These are phyloP conservation scores for Falco columbarius DNA, from an alignment of 2,797 vertebrate species.

Conservation along the genomic window DNA sequence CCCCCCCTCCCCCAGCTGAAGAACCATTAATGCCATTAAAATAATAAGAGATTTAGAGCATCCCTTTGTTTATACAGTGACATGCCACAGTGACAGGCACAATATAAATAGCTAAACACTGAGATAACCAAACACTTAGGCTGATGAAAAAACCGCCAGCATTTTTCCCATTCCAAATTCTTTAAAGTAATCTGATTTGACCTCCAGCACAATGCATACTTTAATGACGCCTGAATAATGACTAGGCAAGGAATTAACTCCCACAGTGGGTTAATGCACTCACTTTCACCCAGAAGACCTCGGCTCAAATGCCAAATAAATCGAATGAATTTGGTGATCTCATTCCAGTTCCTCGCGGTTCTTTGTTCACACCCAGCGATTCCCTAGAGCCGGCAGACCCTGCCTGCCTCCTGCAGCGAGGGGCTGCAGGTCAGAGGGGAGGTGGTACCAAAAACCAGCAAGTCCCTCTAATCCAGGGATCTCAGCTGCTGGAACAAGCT, in stretches of 20 bases:
- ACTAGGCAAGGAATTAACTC: constrained; percentile 57
- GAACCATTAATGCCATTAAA: constrained; percentile 22
- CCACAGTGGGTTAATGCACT: constrained; percentile 31
- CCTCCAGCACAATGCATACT: constrained; percentile 53
- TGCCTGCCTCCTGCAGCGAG: background rate
- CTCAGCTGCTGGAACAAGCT: background rate
- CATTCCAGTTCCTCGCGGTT: background rate
- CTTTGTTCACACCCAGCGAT: background rate
- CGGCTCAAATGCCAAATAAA: constrained; percentile 33
- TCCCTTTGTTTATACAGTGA: constrained; percentile 19
- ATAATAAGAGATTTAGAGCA: constrained; percentile 52
- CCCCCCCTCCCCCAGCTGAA: background rate
- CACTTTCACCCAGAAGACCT: constrained; percentile 41
- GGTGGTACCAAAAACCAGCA: background rate
- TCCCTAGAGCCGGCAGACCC: background rate
- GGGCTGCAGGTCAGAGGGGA: background rate
- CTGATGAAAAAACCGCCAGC: background rate
- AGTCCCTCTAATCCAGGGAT: background rate
- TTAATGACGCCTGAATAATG: constrained; percentile 49
- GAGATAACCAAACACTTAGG: constrained; percentile 40
- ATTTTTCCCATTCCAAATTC: constrained; percentile 68
- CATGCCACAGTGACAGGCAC: constrained; percentile 52
- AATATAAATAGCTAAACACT: constrained; percentile 49
- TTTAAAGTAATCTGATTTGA: constrained; percentile 59
- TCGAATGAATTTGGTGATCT: constrained; percentile 45